Evolutionary conservation across 2,113 vertebrate genomes (phyloP).

Genomic region (Carlito syrichta): DNA sequence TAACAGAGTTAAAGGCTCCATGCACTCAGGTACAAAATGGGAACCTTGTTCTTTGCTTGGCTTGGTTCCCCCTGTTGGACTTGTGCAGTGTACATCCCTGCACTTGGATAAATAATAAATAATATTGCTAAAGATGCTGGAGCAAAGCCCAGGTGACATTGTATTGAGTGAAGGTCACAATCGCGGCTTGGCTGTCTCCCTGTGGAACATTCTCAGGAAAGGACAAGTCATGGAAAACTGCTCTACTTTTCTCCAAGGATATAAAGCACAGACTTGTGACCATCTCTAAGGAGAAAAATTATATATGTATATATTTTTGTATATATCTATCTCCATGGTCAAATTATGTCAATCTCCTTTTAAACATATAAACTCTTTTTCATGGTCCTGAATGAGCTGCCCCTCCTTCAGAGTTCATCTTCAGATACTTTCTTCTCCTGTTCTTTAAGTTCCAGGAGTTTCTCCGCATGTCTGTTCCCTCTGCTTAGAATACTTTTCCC

Average conservation of each 20-base stretch:
- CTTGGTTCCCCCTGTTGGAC: background rate
- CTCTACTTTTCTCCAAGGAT: background rate
- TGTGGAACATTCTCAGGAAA: background rate
- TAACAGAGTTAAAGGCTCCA: background rate
- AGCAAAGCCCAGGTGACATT: background rate
- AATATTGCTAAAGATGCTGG: constrained; percentile 33
- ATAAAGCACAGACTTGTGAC: background rate
- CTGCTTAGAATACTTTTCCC: background rate
- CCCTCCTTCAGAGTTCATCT: background rate
- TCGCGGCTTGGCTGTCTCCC: background rate
- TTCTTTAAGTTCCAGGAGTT: background rate
- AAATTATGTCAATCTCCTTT: background rate
- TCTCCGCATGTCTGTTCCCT: background rate
- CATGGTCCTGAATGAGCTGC: background rate
- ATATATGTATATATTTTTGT: too few species aligned
- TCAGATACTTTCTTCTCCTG: background rate
- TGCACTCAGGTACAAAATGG: background rate
- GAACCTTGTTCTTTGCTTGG: background rate
- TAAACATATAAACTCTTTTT: background rate
- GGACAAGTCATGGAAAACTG: background rate
- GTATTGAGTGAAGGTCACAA: background rate
- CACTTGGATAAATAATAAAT: constrained; percentile 2
- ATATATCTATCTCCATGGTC: background rate
- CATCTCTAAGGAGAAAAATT: background rate
- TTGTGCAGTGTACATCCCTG: background rate